Conservation (phyloP, 2,113 vertebrate species). For the Xiphias gladius region DNA sequence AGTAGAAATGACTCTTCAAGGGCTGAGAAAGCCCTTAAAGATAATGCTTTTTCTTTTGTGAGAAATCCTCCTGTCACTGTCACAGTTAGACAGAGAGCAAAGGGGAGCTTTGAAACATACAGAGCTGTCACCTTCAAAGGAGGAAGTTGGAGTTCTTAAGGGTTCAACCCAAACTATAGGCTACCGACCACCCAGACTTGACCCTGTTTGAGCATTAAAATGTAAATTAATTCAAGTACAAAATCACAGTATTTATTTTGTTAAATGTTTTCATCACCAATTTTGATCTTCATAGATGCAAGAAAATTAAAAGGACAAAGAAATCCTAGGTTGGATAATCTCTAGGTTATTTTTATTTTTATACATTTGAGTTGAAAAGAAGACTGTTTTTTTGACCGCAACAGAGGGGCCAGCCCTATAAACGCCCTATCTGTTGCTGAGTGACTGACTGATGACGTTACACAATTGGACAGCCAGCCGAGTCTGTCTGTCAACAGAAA, state of each 20-base stretch:
- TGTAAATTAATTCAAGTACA: not conserved
- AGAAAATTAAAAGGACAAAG: conserved; percentile 1
- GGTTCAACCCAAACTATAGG: conserved; percentile 35
- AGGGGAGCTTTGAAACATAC: conserved; percentile 40
- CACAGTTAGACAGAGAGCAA: conserved; percentile 54
- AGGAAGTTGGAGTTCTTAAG: conserved; percentile 26
- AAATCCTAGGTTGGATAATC: not conserved
- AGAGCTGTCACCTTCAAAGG: conserved; percentile 59
- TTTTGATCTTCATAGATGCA: not conserved
- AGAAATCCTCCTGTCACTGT: conserved; percentile 56
- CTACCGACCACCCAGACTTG: conserved; percentile 33
- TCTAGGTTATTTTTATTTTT: conserved; percentile 16
- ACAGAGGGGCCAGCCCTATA: too few species aligned
- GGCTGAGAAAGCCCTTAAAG: conserved; percentile 49
- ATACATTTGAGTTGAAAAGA: not conserved
- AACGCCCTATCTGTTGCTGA: too few species aligned
- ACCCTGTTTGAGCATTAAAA: not conserved
- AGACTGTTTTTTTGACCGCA: not conserved
- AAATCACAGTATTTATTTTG: conserved; percentile 23
- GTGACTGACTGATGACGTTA: too few species aligned
- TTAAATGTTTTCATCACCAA: conserved; percentile 23
- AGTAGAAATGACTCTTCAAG: conserved; percentile 70
- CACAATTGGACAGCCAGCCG: too few species aligned
- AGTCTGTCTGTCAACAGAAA: too few species aligned
- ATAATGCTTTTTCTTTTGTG: conserved; percentile 62